Evolutionary conservation across 1,140 invertebrate genomes (phyloP), one percentile per base, ranked within the genome.

Genomic region (Aleiodes sp.): DNA sequence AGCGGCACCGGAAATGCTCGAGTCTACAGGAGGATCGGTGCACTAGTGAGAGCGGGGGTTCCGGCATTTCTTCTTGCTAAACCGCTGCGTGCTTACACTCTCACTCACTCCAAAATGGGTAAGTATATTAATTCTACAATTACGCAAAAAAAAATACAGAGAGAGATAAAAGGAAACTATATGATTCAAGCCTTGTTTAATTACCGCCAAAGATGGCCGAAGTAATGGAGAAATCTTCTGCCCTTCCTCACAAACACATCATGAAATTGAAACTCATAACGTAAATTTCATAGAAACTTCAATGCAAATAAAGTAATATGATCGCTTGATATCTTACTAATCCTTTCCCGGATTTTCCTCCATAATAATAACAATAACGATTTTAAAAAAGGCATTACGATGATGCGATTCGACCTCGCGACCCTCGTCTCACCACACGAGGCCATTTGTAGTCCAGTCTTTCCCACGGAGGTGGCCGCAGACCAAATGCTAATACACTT

Each of bases 81-180:
- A 75, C 82, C 83, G 26, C 72, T 85, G 10, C 71, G 82, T 68
- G 83, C 82, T 31, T 85, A 85, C 72, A 85, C 82, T 43, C 76
- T 85, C 31, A 85, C 83, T 35, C 83, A 85, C 24, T 85, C 83
- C 4, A 85, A 85, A 79, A 84, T 84, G 80, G 83, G 83, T 84
- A 72, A 78, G 80, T 75, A 66, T 43, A 14, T 24, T 43, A 43
- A 26, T 52, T 43, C 3, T 14, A 43, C 9, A 33, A 33, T 33
- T 33, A 33, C 9, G 9, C n/a, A n/a, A 16, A 41, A 41, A 41
- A 26, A 26, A 64, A 39, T 64, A 29, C 21, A 24, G 9, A 41
- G 2, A 41, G 6, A 10, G 19, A 52, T 0, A 16, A 7, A 52
- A 2, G 41, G 10, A 9, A 4, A 21, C 4, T 24, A 24, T 57